Base-by-base conservation (phyloP, 2,888 invertebrate genomes). In the Melieria picta region DNA sequence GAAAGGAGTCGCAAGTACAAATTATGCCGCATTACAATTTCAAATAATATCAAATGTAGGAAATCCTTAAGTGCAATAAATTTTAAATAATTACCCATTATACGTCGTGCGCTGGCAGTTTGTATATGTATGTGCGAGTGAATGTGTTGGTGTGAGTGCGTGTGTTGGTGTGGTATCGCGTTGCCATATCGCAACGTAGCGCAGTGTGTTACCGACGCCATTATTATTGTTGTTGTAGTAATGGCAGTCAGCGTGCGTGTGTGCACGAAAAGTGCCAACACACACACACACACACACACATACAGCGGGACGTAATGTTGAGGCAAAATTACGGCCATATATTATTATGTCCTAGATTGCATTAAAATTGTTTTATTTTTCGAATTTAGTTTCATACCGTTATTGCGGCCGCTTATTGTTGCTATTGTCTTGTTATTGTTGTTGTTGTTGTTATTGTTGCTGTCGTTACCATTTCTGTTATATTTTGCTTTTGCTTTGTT, bases 81-180 rank as follows among this genome's bases (percentile, higher is more conserved):
- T 86, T 85, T 83, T 74, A 81, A 81, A 83, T 85, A 85, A 85
- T 84, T 84, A 84, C 84, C 83, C 82, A 84, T 84, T 83, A 83
- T 80, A 75, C 72, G 73, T 70, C 69, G 65, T 62, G 45, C 30
- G 47, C 16, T 65, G 63, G 43, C 55, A n/a, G 63, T 63, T n/a
- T n/a, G n/a, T n/a, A n/a, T n/a, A n/a, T n/a, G n/a, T n/a, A n/a
- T n/a, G 55, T 72, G 42, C 43, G 13, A 5, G 6, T 58, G 30
- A 30, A 43, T 62, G 63, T 56, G 30, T 50, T 46, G 11, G 60
- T 64, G 13, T 72, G 48, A 45, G 55, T 68, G 45, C 60, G 47
- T 72, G 64, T 61, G 7, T 47, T 45, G 50, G 58, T 76, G 61
- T 13, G 16, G 10, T 56, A 50, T 47, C 47, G 48, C 56, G 30